Evolutionary conservation across 2,888 invertebrate genomes (phyloP), one percentile per base, ranked within the genome.

Genomic region (Neoscelio sp.): DNA sequence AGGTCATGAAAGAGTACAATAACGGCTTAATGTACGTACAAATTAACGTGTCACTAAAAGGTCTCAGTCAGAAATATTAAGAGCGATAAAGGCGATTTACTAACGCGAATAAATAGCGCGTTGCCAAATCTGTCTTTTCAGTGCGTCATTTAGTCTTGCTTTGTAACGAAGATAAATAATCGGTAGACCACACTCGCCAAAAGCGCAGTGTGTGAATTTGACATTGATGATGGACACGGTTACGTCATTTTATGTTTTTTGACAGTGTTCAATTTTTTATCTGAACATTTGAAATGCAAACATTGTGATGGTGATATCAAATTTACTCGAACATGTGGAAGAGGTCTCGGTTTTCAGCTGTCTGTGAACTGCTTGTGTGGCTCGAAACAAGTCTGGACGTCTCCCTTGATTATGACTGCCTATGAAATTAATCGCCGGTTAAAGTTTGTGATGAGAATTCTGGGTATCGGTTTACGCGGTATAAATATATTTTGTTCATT

Each of bases 301-400:
- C 13, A 40, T 13, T 40, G 40, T 40, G 15, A 40, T 17, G 6
- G 40, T 40, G 15, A 40, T 40, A 15, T 40, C 13, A 40, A 40
- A 40, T 40, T 40, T 40, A 40, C 15, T 40, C 15, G 40, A 15
- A 40, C 40, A 5, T 15, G 15, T 40, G 15, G 15, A 40, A 13
- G 40, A 40, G 40, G 40, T 17, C 15, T 40, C 8, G 7, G 15
- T 40, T 40, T 40, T 17, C 4, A 15, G 8, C 40, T 40, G 15
- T 15, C 13, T 15, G 7, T 40, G 6, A 40, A 13, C 40, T 40
- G 40, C 13, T 10, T 13, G 10, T 10, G 38, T 38, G 38, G 38
- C 26, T 3, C 3, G 7, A 38, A 38, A 13, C n/a, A 10, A 13
- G 10, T 38, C 10, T 2, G 13, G 2, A 2, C 38, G 13, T 12